Evolutionary conservation across 2,888 invertebrate genomes (phyloP).

Genomic region (Agrotis ipsilon): DNA sequence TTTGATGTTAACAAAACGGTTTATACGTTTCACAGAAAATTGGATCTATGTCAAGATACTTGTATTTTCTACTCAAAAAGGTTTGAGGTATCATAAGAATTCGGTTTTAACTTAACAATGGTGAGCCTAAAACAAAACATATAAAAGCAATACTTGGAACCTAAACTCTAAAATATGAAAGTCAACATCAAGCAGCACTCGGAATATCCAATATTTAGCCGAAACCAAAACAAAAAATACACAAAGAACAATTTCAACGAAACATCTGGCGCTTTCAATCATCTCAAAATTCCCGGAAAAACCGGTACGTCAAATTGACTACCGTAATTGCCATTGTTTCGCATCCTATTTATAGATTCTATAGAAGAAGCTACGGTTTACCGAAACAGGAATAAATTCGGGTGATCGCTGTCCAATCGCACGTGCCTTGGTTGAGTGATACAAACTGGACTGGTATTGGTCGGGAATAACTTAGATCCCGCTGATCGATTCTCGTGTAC

Average conservation of each 20-base stretch:
- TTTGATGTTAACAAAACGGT: no score
- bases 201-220: not conserved
- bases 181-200: not conserved
- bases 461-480: constrained; percentile 31
- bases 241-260: no score
- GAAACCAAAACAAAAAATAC: not conserved
- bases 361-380: constrained; percentile 41
- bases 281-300: constrained; percentile 18
- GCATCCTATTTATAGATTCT: constrained; percentile 53
- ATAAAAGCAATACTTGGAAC: not conserved
- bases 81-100: no score
- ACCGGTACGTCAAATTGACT: constrained; percentile 25
- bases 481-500: constrained; percentile 40
- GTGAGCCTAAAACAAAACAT: no score
- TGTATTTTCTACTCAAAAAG: no score
- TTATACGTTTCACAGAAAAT: no score
- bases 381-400: constrained; percentile 57
- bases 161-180: not conserved
- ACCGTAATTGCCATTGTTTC: constrained; percentile 44
- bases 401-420: constrained; percentile 55
- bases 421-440: constrained; percentile 56
- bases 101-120: no score
- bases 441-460: constrained; percentile 9
- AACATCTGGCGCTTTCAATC: constrained; percentile 7
- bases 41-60: no score